Evolutionary conservation across 37 sponge, comb jelly and placozoan species (phyloP).

Genomic region (Haliclona indistincta): DNA sequence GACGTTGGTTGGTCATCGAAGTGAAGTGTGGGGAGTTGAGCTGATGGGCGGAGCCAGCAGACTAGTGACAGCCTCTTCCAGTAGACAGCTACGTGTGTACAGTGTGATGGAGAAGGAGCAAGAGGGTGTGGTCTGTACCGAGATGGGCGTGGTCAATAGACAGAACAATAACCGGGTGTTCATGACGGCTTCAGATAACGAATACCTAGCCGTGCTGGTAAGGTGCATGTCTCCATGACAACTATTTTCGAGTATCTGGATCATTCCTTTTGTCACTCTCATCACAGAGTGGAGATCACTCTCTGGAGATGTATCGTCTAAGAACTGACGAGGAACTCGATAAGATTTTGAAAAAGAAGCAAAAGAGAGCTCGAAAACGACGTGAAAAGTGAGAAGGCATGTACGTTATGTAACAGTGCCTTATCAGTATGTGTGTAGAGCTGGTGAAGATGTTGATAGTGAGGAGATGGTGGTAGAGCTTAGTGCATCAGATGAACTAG

Average conservation of each 20-base stretch:
- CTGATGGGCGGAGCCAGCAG: constrained; percentile 31
- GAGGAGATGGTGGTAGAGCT: too few species aligned
- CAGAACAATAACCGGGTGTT: background rate
- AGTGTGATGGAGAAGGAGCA: background rate
- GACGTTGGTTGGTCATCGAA: constrained; percentile 73
- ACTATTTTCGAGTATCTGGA: background rate
- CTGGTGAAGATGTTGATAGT: too few species aligned
- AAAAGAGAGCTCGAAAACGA: constrained; percentile 57
- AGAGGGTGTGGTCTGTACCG: background rate
- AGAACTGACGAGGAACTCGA: constrained; percentile 54
- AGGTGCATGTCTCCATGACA: background rate
- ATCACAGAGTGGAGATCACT: constrained; percentile 25
- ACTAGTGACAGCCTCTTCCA: constrained; percentile 67
- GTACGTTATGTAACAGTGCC: too few species aligned
- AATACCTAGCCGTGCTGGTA: background rate
- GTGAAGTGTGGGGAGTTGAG: constrained; percentile 71
- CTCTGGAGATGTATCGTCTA: constrained; percentile 67
- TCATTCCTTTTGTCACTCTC: background rate
- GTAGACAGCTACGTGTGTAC: constrained; percentile 68
- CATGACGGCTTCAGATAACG: background rate
- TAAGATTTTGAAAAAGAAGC: constrained; percentile 51
- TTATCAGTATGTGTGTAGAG: too few species aligned
- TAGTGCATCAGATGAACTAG: too few species aligned
- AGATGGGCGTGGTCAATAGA: background rate
- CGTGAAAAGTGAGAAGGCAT: background rate